Conservation (phyloP, 1,140 invertebrate species). For the Trachymyrmex cornetzi region DNA sequence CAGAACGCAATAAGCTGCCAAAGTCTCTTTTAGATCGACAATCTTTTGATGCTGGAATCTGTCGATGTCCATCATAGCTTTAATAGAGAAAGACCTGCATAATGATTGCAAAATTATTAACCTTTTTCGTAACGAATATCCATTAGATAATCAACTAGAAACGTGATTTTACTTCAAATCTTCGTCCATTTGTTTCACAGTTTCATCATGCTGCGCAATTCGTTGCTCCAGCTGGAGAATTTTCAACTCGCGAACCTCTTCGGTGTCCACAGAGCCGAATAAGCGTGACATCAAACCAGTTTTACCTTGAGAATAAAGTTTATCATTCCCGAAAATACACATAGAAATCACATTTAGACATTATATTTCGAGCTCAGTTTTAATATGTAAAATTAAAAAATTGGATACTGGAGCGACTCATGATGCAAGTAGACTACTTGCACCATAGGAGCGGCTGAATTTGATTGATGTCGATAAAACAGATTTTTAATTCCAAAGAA, state of each 20-base stretch:
- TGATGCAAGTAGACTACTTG: too few species aligned
- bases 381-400: slow-evolving; percentile 5
- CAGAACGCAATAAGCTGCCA: slow-evolving; percentile 91
- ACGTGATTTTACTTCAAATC: slow-evolving; percentile 88
- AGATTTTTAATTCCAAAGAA: too few species aligned
- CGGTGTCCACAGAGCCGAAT: slow-evolving; percentile 93
- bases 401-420: too few species aligned
- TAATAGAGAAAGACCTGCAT: slow-evolving; percentile 91
- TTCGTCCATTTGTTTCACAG: slow-evolving; percentile 88
- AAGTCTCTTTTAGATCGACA: slow-evolving; percentile 92
- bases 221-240: slow-evolving; percentile 91
- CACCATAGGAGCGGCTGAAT: too few species aligned
- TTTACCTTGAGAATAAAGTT: slow-evolving; percentile 87
- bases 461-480: too few species aligned
- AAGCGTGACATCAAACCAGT: slow-evolving; percentile 90
- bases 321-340: not conserved
- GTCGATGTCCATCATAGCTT: slow-evolving; percentile 91
- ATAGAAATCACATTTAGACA: not conserved
- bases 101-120: slow-evolving; percentile 4
- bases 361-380: not conserved
- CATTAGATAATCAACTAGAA: not conserved
- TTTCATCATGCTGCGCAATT: slow-evolving; percentile 89
- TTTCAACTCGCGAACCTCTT: slow-evolving; percentile 92
- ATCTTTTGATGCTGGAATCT: slow-evolving; percentile 93
- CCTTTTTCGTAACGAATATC: not conserved